Base-by-base conservation (phyloP, 2,888 invertebrate genomes). In the Drosophila monieri region DNA sequence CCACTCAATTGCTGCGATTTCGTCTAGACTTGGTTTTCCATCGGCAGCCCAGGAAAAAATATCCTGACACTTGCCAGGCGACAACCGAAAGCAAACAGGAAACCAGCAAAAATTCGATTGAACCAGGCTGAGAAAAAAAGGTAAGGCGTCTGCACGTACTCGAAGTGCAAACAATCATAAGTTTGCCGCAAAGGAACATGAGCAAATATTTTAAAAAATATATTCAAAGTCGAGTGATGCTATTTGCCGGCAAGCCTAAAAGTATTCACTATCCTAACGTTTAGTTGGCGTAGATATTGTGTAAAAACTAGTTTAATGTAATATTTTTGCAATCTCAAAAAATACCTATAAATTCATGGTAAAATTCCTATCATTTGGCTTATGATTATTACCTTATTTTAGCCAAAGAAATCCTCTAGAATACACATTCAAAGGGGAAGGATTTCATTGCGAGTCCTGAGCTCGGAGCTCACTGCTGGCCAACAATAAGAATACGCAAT, bases 131-230 rank as follows among this genome's bases (percentile, higher is more conserved):
- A 53, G 18, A 46, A 37, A n/a, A 23, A 66, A 75, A 72, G 72
- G n/a, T 3, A 59, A 73, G 74, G 67, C 60, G 65, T 76, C 76
- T 76, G 56, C 78, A 69, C 74, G 74, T 74, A 74, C 61, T 68
- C 67, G 70, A 73, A 78, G 66, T 68, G 73, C 73, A 75, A 84
- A 71, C 73, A 79, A 72, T 76, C 73, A 79, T 75, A 81, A 78
- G 73, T 75, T 74, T 71, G 57, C 44, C 21, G 8, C 59, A 56
- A 18, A 10, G 18, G 8, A 41, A 41, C 18, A 41, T 18, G 64
- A 10, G 57, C 18, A 23, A 43, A 49, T 41, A 35, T 35, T 35
- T 35, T 6, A n/a, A 41, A 18, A 41, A 18, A 10, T 41, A 18
- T 41, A 18, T 41, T 9, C 15, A 15, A 41, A 41, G 6, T 35